Conservation (phyloP, 2,888 invertebrate genomes). For the Acrobeloides nanus region DNA sequence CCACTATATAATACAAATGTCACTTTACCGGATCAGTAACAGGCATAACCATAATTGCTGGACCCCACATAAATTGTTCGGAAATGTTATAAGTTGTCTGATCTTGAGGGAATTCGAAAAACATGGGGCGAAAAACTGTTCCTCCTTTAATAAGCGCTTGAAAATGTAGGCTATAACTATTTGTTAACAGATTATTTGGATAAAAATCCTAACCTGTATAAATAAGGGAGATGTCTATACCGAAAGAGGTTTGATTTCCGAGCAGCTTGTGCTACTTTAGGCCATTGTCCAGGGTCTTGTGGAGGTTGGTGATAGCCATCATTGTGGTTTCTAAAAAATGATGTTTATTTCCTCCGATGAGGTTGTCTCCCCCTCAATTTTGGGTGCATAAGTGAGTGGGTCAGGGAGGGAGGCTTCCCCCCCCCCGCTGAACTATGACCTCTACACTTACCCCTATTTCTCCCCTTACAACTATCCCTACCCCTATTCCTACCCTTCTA, state of each 20-base stretch:
- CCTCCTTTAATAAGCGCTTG: constrained; percentile 15
- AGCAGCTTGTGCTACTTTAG: constrained; percentile 39
- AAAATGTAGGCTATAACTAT: constrained; percentile 28
- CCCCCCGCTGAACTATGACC: too few relatives aligned
- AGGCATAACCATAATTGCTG: constrained; percentile 39
- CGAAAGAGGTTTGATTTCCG: constrained; percentile 41
- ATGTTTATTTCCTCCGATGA: too few relatives aligned
- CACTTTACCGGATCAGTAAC: constrained; percentile 28
- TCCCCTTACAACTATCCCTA: too few relatives aligned
- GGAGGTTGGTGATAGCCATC: constrained; percentile 23
- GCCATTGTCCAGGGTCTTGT: constrained; percentile 49
- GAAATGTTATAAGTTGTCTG: constrained; percentile 26
- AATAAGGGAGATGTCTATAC: constrained; percentile 42
- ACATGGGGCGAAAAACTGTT: constrained; percentile 22
- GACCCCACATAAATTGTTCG: constrained; percentile 46
- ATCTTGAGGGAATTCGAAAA: constrained; percentile 31
- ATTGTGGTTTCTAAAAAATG: constrained; percentile 54
- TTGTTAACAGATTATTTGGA: too few relatives aligned
- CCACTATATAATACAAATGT: too few relatives aligned
- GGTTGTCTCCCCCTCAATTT: too few relatives aligned
- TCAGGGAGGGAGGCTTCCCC: too few relatives aligned
- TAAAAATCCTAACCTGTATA: constrained; percentile 39
- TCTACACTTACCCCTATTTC: too few relatives aligned
- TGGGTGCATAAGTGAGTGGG: too few relatives aligned
- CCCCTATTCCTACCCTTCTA: too few relatives aligned